Evolutionary conservation across 2,113 vertebrate species (phyloP).

Genomic region (Gymnorhina tibicen): DNA sequence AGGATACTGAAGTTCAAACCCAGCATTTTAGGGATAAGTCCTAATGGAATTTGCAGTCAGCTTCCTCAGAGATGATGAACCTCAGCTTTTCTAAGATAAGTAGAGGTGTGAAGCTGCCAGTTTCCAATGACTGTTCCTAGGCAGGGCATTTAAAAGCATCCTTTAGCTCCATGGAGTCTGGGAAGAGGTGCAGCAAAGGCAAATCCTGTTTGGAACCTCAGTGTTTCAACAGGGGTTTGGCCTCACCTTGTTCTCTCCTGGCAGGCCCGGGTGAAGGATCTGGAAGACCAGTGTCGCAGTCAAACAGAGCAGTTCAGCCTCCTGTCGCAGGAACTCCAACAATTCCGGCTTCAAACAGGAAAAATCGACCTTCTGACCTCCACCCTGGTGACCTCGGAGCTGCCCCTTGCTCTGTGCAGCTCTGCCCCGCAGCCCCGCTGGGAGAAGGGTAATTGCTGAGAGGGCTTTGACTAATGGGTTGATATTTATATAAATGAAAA

Average conservation of each 20-base stretch:
- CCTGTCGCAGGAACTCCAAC: conserved; percentile 89
- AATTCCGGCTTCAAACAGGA: conserved; percentile 88
- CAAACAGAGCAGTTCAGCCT: conserved; percentile 93
- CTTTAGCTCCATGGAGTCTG: background rate
- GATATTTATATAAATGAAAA: background rate
- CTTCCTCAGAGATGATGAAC: background rate
- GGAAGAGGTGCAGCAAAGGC: background rate
- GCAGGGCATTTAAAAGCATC: background rate
- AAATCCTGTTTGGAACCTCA: background rate
- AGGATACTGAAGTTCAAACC: background rate
- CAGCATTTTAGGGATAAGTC: background rate
- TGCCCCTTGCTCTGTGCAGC: conserved; percentile 60
- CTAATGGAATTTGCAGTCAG: background rate
- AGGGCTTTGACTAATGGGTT: background rate
- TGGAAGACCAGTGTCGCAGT: conserved; percentile 93
- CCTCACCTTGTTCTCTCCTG: background rate
- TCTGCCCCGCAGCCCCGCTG: conserved; percentile 13
- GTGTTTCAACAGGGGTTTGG: background rate
- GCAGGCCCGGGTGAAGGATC: conserved; percentile 89
- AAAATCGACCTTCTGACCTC: conserved; percentile 85
- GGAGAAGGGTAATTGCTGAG: conserved; percentile 22
- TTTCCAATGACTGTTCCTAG: background rate
- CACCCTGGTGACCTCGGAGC: conserved; percentile 67
- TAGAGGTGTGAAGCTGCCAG: background rate
- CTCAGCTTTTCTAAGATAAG: background rate